Conservation (phyloP, 1,140 invertebrate genomes). For the Caerostris extrusa region DNA sequence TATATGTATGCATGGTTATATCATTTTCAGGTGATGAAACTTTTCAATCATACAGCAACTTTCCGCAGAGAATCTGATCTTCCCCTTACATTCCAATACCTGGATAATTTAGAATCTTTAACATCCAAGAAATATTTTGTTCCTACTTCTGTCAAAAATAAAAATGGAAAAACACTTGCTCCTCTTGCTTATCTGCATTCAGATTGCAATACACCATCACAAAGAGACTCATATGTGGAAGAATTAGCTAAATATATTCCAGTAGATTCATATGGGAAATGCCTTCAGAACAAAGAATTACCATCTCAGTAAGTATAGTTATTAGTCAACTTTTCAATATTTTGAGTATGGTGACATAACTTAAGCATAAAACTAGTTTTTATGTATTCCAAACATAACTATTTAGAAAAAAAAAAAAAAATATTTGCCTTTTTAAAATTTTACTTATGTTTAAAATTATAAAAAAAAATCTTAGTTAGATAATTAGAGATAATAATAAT, state of each 20-base stretch:
- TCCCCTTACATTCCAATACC: constrained; percentile 86
- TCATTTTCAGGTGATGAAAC: constrained; percentile 81
- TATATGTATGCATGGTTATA: not conserved
- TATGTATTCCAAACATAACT: too few relatives aligned
- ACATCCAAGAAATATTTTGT: constrained; percentile 83
- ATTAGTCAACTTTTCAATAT: not conserved
- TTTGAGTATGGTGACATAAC: too few relatives aligned
- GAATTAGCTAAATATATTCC: constrained; percentile 88
- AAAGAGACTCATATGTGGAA: constrained; percentile 88
- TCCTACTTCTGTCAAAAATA: constrained; percentile 84
- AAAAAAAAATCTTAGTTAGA: too few relatives aligned
- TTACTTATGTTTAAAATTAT: too few relatives aligned
- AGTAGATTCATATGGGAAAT: constrained; percentile 88
- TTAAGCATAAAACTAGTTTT: too few relatives aligned
- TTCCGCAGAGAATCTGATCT: constrained; percentile 89
- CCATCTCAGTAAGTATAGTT: constrained; percentile 81
- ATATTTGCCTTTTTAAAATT: too few relatives aligned
- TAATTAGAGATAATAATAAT: too few relatives aligned
- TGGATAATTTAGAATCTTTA: constrained; percentile 55
- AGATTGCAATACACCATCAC: constrained; percentile 83
- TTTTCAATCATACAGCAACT: constrained; percentile 91
- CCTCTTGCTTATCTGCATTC: constrained; percentile 87
- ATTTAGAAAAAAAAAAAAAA: too few relatives aligned
- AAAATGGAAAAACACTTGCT: constrained; percentile 83
- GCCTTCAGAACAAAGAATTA: constrained; percentile 88